A percentile compares a stretch with the other conserved stretches of the same genome.
These are phyloP conservation scores for Drosophila merina DNA, from an alignment of 2,888 invertebrate species.

Conservation along the genomic window DNA sequence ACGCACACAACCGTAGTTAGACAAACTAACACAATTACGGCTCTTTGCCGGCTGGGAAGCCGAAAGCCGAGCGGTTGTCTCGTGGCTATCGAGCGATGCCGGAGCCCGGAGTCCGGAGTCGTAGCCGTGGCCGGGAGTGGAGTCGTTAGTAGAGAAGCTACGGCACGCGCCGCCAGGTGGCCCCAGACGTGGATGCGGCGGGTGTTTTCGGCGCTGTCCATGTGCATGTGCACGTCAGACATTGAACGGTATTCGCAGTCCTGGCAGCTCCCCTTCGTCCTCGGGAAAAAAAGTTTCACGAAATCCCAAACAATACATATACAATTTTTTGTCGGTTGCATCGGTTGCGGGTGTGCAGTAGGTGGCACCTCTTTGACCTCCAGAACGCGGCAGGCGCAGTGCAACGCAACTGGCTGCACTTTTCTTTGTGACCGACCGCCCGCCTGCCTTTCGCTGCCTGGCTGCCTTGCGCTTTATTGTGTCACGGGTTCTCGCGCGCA, in stretches of 20 bases:
- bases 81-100: slow-evolving; percentile 18
- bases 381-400: slow-evolving; percentile 42
- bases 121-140: slow-evolving; percentile 15
- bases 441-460: slow-evolving; percentile 31
- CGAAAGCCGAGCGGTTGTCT: slow-evolving; percentile 15
- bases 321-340: slow-evolving; percentile 4
- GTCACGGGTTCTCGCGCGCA: slow-evolving; percentile 62
- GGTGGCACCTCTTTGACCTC: slow-evolving; percentile 25
- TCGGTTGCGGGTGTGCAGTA: slow-evolving; percentile 8
- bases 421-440: slow-evolving; percentile 25
- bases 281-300: background rate
- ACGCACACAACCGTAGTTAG: slow-evolving; percentile 26
- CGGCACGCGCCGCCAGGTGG: slow-evolving; percentile 82
- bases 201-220: slow-evolving; percentile 31
- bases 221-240: slow-evolving; percentile 52
- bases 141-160: slow-evolving; percentile 79
- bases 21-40: slow-evolving; percentile 24
- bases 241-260: slow-evolving; percentile 21
- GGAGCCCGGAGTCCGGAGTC: slow-evolving; percentile 14
- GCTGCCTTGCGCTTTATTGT: slow-evolving; percentile 62
- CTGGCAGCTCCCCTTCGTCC: background rate
- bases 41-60: slow-evolving; percentile 21
- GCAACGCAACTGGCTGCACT: slow-evolving; percentile 43
- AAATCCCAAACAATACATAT: slow-evolving; percentile 13
- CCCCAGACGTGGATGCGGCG: slow-evolving; percentile 70